Evolutionary conservation across 30 jellyfish, hydroid and myxozoan genomes (phyloP), one percentile per base, ranked within the genome.

Genomic region (Mastigias papua): DNA sequence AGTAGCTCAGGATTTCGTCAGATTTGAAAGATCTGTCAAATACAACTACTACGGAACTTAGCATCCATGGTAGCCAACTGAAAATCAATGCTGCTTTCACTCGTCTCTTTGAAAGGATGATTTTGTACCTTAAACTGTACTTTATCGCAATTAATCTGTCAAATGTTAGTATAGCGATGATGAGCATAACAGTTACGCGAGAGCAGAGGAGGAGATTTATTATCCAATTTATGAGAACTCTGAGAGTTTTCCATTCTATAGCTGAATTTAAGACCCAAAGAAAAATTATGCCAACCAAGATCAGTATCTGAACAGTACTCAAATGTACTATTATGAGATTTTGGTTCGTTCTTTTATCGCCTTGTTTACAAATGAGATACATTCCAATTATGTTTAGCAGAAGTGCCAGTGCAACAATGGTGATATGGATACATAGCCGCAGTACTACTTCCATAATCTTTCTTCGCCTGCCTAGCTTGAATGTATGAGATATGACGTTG

Each of bases 101-200:
- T 29, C 42, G 23, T 37, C 83, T 33, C 64, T 21, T 27, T 8
- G 83, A 27, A 4, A 72, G 1, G 6, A 34, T 9, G 1, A n/a
- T 15, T n/a, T 33, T 34, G 67, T 72, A 72, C 20, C 37, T 34
- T 15, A 72, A 61, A 29, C 42, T 48, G 69, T 72, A 35, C 19
- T 72, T 72, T 15, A 61, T 37, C 11, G 42, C 83, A 33, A 19
- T 1, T 19, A 72, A 19, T 32, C 83, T 48, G 67, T 72, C 83
- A 11, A 72, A 8, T 0, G 83, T 72, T 4, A 72, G 13, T 1
- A 23, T 27, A 23, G 34, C 69, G 20, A 35, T 11, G 48, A 37
- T n/a, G 5, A 72, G 21, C 19, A 1, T 33, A 37, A 72, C 7
- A 9, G 48, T 68, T 5, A 72, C 42, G 29, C 83, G 68, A 72